These are phyloP conservation scores for Leptodactylus fallax DNA, from an alignment of 2,797 vertebrate species.

Conservation along the genomic window DNA sequence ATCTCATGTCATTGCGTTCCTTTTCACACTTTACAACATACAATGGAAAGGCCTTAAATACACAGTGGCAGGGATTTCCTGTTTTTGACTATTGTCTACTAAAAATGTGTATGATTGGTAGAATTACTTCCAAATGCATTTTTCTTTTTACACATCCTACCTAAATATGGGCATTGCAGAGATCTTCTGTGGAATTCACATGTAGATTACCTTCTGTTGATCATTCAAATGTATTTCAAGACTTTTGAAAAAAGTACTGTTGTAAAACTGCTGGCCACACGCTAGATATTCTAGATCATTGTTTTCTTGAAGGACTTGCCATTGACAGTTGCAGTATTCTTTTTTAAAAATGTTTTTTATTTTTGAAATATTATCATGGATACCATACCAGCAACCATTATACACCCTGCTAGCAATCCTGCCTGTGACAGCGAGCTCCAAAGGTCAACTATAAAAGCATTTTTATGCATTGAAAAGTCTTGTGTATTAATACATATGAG, in stretches of 20 bases:
- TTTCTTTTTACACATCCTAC: background rate
- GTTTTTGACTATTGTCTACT: slow-evolving; percentile 21
- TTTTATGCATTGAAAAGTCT: too few species aligned
- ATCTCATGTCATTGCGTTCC: slow-evolving; percentile 16
- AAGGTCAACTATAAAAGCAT: too few species aligned
- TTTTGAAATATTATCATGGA: too few species aligned
- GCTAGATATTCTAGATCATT: too few species aligned
- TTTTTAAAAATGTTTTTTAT: too few species aligned
- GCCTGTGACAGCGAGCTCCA: too few species aligned
- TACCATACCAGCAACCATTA: too few species aligned
- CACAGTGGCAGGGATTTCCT: slow-evolving; percentile 43
- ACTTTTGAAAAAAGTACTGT: background rate
- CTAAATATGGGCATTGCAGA: background rate
- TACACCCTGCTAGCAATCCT: too few species aligned
- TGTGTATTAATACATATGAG: too few species aligned
- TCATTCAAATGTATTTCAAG: background rate
- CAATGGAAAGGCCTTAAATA: slow-evolving; percentile 20
- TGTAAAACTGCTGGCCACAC: background rate
- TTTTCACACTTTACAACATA: slow-evolving; percentile 21
- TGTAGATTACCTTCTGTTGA: background rate
- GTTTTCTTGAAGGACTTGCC: too few species aligned
- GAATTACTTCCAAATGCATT: background rate
- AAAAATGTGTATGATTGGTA: slow-evolving; percentile 6
- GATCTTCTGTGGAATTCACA: background rate
- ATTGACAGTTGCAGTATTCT: too few species aligned